These are phyloP conservation scores for Micrasema minimum DNA, from an alignment of 1,140 invertebrate genomes.

Conservation along the genomic window DNA sequence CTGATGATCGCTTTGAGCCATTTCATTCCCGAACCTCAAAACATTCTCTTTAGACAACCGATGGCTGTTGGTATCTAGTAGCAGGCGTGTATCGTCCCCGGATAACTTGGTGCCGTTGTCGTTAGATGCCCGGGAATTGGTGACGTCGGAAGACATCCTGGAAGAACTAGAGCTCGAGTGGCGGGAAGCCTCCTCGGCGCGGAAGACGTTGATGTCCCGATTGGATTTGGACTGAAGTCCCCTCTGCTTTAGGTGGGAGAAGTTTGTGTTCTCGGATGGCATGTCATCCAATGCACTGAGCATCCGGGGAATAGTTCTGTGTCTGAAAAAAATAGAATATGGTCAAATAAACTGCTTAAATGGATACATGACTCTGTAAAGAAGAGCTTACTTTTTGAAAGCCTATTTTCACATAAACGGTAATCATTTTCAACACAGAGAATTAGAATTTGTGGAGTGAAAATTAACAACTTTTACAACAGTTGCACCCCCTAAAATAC, in stretches of 20 bases:
- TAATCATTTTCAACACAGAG: too few species aligned
- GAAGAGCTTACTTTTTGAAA: too few species aligned
- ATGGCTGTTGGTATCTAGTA: conserved; percentile 26
- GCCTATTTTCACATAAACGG: too few species aligned
- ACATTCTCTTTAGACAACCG: conserved; percentile 49
- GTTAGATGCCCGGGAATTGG: conserved; percentile 24
- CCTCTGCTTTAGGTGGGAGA: conserved; percentile 45
- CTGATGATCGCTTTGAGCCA: conserved; percentile 24
- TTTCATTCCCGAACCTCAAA: conserved; percentile 48
- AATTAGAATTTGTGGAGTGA: too few species aligned
- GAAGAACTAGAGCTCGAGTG: conserved; percentile 47
- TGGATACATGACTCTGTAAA: too few species aligned
- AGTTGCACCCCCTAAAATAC: too few species aligned
- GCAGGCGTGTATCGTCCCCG: conserved; percentile 26
- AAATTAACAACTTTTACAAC: too few species aligned
- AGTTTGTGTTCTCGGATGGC: conserved; percentile 40
- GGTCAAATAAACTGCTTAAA: too few species aligned
- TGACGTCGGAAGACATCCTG: conserved; percentile 41
- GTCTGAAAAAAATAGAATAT: conserved; percentile 55
- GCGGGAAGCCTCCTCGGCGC: conserved; percentile 53
- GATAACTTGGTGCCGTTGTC: conserved; percentile 28
- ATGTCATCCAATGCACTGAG: conserved; percentile 58
- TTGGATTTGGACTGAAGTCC: conserved; percentile 54
- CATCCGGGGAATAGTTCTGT: conserved; percentile 64
- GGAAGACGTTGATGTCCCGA: conserved; percentile 57